Evolutionary conservation across 2,113 vertebrate species (phyloP).

Genomic region (Sceloporus tristichus): DNA sequence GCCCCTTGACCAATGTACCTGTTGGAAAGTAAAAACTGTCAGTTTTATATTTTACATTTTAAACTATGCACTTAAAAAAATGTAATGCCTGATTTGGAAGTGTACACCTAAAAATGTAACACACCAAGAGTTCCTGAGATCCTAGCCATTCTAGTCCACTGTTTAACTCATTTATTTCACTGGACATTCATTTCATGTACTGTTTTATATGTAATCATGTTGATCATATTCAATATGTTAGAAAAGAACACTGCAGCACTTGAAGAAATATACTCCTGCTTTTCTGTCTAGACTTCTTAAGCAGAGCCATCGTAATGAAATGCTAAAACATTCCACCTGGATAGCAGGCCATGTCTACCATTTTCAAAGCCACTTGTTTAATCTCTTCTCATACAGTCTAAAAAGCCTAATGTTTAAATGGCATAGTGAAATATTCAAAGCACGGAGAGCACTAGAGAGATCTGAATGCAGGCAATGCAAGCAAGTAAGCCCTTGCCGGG

Average conservation of each 20-base stretch:
- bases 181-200: background rate
- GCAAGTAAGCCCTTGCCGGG: constrained; percentile 50
- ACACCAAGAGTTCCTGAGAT: background rate
- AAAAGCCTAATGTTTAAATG: constrained; percentile 54
- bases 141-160: background rate
- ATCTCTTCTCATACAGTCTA: constrained; percentile 53
- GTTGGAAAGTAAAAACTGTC: too few relatives aligned
- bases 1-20: too few relatives aligned
- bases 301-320: constrained; percentile 1
- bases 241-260: background rate
- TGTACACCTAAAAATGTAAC: background rate
- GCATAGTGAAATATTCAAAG: constrained; percentile 46
- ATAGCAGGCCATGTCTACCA: constrained; percentile 38
- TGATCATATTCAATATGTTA: background rate
- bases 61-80: too few relatives aligned
- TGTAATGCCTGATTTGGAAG: background rate
- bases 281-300: constrained; percentile 27
- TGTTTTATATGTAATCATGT: background rate
- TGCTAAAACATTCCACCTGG: constrained; percentile 18
- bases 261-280: background rate
- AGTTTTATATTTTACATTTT: too few relatives aligned
- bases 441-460: constrained; percentile 34
- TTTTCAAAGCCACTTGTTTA: constrained; percentile 56
- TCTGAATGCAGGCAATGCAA: constrained; percentile 47
- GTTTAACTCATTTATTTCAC: background rate